These are phyloP conservation scores for Porites lobata DNA, from an alignment of 92 coral and sea anemone species.

Conservation along the genomic window DNA sequence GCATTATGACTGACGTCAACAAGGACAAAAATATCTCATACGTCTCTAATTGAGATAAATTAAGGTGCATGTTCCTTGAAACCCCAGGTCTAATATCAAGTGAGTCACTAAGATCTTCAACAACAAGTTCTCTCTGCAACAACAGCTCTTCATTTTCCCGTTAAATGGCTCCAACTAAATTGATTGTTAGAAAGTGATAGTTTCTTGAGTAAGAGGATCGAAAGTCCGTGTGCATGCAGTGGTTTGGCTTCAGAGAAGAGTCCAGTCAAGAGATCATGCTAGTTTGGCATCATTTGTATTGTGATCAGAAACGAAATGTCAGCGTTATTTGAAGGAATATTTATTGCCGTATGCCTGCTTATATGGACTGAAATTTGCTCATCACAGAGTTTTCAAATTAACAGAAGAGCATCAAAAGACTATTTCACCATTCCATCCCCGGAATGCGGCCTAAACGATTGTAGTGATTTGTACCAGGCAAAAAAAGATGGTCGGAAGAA, in stretches of 20 bases:
- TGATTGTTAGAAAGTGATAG: too few relatives aligned
- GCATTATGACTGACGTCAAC: slow-evolving; percentile 31
- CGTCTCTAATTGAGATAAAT: slow-evolving; percentile 23
- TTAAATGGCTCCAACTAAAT: too few relatives aligned
- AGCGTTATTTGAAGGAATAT: background rate
- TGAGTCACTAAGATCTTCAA: too few relatives aligned
- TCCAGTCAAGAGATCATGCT: too few relatives aligned
- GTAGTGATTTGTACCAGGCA: background rate
- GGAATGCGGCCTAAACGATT: background rate
- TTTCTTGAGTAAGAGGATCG: too few relatives aligned
- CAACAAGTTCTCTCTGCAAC: too few relatives aligned
- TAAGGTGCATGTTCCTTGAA: background rate
- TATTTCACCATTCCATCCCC: slow-evolving; percentile 16
- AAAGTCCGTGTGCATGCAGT: too few relatives aligned
- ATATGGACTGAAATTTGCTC: background rate
- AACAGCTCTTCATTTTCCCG: too few relatives aligned
- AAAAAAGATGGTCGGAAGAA: background rate
- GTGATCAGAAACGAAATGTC: background rate
- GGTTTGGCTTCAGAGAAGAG: too few relatives aligned
- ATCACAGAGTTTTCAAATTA: background rate
- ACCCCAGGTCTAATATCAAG: background rate
- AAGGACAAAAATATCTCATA: background rate
- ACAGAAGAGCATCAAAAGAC: background rate
- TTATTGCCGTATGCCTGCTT: slow-evolving; percentile 5
- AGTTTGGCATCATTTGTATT: background rate